phyloP scores from a whole-genome alignment of 2,113 vertebrate genomes.

The Chloebia gouldiae region DNA sequence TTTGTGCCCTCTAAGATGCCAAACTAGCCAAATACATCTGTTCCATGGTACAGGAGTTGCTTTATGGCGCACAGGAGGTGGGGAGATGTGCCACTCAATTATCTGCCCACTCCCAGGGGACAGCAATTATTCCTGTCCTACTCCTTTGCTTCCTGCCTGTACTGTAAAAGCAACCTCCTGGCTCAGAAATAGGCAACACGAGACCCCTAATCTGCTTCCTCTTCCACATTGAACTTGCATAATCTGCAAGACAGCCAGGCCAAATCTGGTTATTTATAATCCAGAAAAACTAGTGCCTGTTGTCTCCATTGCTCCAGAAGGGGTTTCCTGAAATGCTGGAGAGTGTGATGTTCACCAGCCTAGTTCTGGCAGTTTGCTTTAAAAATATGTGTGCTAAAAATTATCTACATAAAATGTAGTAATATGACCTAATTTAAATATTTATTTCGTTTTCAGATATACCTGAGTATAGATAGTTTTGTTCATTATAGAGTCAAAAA shows the following conservation, averaged over 20 bases:
- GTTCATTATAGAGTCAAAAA: not conserved
- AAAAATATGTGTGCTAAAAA: not conserved
- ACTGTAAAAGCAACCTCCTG: not conserved
- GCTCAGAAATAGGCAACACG: not conserved
- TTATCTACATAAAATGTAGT: not conserved
- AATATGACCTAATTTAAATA: not conserved
- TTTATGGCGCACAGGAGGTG: too few species aligned
- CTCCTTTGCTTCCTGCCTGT: not conserved
- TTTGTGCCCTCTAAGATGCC: not conserved
- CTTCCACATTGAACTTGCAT: not conserved
- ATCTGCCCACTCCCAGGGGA: not conserved
- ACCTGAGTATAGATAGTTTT: not conserved
- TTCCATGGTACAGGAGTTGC: not conserved
- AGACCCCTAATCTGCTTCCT: not conserved
- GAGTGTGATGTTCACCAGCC: not conserved
- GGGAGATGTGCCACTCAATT: not conserved
- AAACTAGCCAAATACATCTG: not conserved
- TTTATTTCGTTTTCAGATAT: not conserved
- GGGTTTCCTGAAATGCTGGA: not conserved
- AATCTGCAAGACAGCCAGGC: not conserved
- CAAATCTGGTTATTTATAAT: constrained; percentile 29
- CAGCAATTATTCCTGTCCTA: not conserved
- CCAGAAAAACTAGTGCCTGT: not conserved
- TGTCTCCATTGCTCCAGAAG: not conserved
- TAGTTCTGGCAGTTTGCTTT: not conserved